Conservation (phyloP, 1,140 invertebrate species). For the Drosophila azteca region DNA sequence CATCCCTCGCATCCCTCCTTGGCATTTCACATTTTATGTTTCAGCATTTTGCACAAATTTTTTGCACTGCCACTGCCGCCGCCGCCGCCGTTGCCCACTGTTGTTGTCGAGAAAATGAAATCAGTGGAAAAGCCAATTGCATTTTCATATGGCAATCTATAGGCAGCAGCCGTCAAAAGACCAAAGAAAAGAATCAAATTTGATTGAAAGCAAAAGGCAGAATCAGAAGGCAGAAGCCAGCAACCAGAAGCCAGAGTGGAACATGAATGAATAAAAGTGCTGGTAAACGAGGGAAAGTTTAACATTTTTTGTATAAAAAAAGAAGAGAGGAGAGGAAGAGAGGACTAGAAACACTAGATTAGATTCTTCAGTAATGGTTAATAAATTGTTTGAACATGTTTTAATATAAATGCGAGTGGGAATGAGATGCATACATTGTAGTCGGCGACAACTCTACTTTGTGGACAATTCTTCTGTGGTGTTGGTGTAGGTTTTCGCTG, state of each 20-base stretch:
- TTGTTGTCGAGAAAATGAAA: slow-evolving; percentile 47
- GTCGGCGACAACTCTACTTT: too few relatives aligned
- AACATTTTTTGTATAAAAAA: too few relatives aligned
- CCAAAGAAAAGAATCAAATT: slow-evolving; percentile 23
- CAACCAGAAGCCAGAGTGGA: background rate
- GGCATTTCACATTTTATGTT: slow-evolving; percentile 30
- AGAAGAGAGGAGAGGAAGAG: too few relatives aligned
- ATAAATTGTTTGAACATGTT: too few relatives aligned
- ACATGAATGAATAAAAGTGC: too few relatives aligned
- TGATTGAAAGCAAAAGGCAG: slow-evolving; percentile 13
- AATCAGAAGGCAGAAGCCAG: background rate
- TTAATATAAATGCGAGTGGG: too few relatives aligned
- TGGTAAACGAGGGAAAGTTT: too few relatives aligned
- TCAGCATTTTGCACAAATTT: background rate
- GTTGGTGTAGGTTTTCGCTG: too few relatives aligned
- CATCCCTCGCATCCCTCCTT: background rate
- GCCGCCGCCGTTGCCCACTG: background rate
- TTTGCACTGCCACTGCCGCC: background rate
- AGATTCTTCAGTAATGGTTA: too few relatives aligned
- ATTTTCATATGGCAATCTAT: slow-evolving; percentile 70
- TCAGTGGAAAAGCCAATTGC: slow-evolving; percentile 61
- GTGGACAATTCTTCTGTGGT: too few relatives aligned
- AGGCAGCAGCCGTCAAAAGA: slow-evolving; percentile 39
- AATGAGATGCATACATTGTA: too few relatives aligned
- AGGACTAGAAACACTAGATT: too few relatives aligned